Base-by-base conservation (phyloP, 1,140 invertebrate species). In the Dendroctonus ponderosae region DNA sequence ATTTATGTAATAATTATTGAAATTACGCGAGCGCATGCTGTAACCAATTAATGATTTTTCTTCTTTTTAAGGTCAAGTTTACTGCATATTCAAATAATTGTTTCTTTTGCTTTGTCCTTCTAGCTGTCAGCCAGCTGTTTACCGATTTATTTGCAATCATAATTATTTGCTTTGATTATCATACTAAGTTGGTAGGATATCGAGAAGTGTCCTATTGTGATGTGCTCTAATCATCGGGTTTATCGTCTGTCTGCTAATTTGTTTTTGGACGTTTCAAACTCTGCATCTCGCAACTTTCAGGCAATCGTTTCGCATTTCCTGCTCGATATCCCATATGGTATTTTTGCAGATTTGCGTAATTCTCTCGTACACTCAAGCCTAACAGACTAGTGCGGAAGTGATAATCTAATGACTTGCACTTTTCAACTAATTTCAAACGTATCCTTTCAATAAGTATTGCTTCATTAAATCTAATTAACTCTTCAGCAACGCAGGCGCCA, bases 31-130 rank as follows among this genome's bases (percentile, higher is more conserved):
- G n/a, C n/a, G 42, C 44, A 57, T 14, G 44, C 26, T 57, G n/a
- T 14, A 43, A n/a, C 15, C 44, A 57, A 57, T 57, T 12, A 57
- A 14, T 14, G 40, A 41, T 57, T 57, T 57, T 57, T 44, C 39
- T 40, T 43, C 42, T 54, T 54, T 43, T 43, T 57, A 57, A 57
- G 54, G 54, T 57, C 54, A 57, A 57, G 54, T 57, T 57, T 57
- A 57, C 40, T 57, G 38, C 4, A 14, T 57, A 44, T 11, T 43
- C 39, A 6, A 42, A 57, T 57, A 41, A 43, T 14, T n/a, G 15
- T 42, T 26, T 14, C 14, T 41, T n/a, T 57, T 41, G 14, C 26
- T 37, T 14, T 39, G 54, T 15, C 40, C 40, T 42, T 43, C 7
- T 57, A 14, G 14, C 14, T 43, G 41, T 15, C 6, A 11, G 6